phyloP scores from a whole-genome alignment of 30 jellyfish, hydroid and myxozoan species.

The Aurelia sp. region DNA sequence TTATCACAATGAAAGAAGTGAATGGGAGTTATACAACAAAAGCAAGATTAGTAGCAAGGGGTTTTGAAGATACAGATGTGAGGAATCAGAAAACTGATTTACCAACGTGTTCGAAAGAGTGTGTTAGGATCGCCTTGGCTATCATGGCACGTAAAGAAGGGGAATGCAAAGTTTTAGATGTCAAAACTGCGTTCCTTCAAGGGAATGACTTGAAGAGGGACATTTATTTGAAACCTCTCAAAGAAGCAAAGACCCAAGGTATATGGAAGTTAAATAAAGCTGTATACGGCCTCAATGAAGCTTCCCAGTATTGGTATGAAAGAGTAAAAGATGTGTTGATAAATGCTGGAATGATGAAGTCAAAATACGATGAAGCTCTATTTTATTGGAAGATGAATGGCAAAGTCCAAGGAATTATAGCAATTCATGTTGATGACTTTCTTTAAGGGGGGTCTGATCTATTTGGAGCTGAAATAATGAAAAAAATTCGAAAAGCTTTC shows the following conservation, averaged over 20 bases:
- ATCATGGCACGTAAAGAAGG: slow-evolving; percentile 25
- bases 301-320: slow-evolving; percentile 9
- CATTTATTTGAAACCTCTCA: slow-evolving; percentile 33
- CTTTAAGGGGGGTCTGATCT: slow-evolving; percentile 24
- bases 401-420: slow-evolving; percentile 3
- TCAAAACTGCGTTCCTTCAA: slow-evolving; percentile 56
- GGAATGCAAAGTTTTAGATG: slow-evolving; percentile 38
- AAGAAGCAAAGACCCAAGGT: slow-evolving; percentile 36
- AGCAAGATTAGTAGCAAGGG: slow-evolving; percentile 50
- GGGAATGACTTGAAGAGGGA: slow-evolving; percentile 37
- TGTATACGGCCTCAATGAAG: slow-evolving; percentile 45
- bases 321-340: slow-evolving; percentile 34
- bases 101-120: slow-evolving; percentile 40
- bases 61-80: slow-evolving; percentile 39
- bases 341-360: slow-evolving; percentile 35
- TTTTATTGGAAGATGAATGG: not conserved
- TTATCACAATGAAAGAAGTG: slow-evolving; percentile 11
- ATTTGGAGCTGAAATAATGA: slow-evolving; percentile 7
- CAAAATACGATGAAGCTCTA: slow-evolving; percentile 35
- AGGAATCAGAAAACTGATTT: slow-evolving; percentile 30
- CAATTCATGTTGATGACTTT: slow-evolving; percentile 21
- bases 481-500: not conserved
- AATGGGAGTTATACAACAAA: not conserved
- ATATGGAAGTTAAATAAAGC: slow-evolving; percentile 48
- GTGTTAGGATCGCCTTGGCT: slow-evolving; percentile 27